Evolutionary conservation across 2,113 vertebrate genomes (phyloP), one percentile per base, ranked within the genome.

Genomic region (Leptosomus discolor): DNA sequence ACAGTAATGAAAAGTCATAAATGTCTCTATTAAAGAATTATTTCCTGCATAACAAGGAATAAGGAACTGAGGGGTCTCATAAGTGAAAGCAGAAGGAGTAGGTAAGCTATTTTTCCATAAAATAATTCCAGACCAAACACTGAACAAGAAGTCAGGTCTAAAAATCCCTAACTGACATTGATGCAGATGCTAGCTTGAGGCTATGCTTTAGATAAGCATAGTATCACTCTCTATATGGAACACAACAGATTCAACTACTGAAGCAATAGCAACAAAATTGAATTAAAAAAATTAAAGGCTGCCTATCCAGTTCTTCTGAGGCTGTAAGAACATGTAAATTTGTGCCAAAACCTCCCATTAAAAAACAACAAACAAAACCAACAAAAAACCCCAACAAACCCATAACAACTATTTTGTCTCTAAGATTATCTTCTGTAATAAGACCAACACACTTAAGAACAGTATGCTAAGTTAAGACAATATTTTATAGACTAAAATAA

Each of bases 1-100:
- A 70, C n/a, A 70, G 20, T 74, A 93, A 96, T 92, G 61, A 90
- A 83, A 90, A 94, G 26, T 70, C 85, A 74, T 77, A 94, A 92
- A 63, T 51, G 58, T 88, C 50, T 79, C 50, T 45, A 15, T 34
- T 92, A 85, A 92, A 77, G 61, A 94, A 26, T 65, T 22, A n/a
- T 51, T 85, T 80, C 75, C 54, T 86, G 50, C 63, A 63, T 76
- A 90, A 94, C 8, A 10, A 92, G 41, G 32, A 88, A 53, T 65
- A 77, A 83, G 84, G 37, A 58, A 90, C 75, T 20, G 4, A 65
- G 45, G 11, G 15, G 34, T 60, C 92, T 93, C 75, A 64, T 10
- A 90, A 46, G 45, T 92, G 54, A 92, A 54, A 51, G 43, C 7
- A 88, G 34, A 65, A 80, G 45, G 27, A 54, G 43, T 26, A 64